These are phyloP conservation scores for Agonum fuliginosum DNA, from an alignment of 2,888 invertebrate genomes.

Conservation along the genomic window DNA sequence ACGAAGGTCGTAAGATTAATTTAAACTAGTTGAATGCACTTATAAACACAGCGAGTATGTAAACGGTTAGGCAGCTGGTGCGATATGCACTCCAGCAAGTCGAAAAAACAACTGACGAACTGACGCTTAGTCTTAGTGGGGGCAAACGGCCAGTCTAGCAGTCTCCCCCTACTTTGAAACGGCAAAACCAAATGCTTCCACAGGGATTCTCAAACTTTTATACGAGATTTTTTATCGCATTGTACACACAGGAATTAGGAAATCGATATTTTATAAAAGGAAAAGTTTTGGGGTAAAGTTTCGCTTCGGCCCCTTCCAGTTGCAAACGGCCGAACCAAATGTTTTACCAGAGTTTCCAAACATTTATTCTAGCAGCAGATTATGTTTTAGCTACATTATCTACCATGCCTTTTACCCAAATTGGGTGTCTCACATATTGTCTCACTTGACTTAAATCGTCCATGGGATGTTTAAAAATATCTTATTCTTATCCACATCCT, in stretches of 20 bases:
- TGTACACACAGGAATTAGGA: too few relatives aligned
- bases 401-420: too few relatives aligned
- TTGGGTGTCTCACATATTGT: too few relatives aligned
- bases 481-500: too few relatives aligned
- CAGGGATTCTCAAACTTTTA: neutral
- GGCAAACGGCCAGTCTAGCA: neutral
- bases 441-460: too few relatives aligned
- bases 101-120: conserved; percentile 4
- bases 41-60: neutral
- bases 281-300: neutral
- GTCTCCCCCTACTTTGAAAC: neutral
- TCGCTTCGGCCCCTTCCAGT: neutral
- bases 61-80: neutral
- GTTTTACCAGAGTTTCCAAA: neutral
- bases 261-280: too few relatives aligned
- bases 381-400: too few relatives aligned
- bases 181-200: neutral
- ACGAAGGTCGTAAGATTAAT: neutral
- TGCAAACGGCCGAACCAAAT: conserved; percentile 4
- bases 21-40: neutral
- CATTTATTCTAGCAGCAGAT: too few relatives aligned
- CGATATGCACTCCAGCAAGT: neutral
- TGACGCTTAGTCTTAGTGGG: conserved; percentile 2
- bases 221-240: too few relatives aligned
- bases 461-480: too few relatives aligned